Evolutionary conservation across 2,113 vertebrate species (phyloP).

Genomic region (Lagopus leucura): DNA sequence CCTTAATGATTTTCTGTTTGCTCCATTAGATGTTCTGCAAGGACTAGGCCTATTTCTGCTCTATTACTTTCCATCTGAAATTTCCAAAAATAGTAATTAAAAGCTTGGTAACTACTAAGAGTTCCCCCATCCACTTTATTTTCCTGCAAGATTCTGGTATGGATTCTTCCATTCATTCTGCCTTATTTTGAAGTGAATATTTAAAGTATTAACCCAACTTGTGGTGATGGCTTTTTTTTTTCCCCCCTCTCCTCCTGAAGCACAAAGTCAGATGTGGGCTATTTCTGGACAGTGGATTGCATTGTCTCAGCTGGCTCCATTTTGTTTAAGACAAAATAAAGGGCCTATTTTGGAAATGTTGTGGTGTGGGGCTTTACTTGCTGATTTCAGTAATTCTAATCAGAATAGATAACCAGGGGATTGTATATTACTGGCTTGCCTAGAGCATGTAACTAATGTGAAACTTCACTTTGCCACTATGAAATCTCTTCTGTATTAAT

Average conservation of each 20-base stretch:
- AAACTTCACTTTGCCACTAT: accelerated
- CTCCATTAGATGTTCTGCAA: background rate
- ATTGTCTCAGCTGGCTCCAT: background rate
- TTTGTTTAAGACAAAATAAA: background rate
- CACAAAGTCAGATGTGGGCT: accelerated
- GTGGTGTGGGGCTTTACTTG: background rate
- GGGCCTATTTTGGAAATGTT: background rate
- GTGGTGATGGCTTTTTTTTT: background rate
- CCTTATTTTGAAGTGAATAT: background rate
- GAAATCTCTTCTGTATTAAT: background rate
- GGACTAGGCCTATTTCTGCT: background rate
- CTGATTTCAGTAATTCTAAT: too few relatives aligned
- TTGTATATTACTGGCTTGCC: background rate
- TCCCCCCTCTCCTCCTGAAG: background rate
- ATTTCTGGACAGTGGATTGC: accelerated
- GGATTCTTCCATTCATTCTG: background rate
- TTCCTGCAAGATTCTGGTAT: background rate
- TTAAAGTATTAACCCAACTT: background rate
- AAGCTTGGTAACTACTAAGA: background rate
- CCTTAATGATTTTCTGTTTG: background rate
- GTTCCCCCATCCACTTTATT: background rate
- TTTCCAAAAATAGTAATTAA: background rate
- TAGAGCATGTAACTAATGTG: background rate
- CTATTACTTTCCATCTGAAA: background rate
- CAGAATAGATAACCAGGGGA: background rate